Base-by-base conservation (phyloP, 2,888 invertebrate genomes). In the Notodonta dromedarius region DNA sequence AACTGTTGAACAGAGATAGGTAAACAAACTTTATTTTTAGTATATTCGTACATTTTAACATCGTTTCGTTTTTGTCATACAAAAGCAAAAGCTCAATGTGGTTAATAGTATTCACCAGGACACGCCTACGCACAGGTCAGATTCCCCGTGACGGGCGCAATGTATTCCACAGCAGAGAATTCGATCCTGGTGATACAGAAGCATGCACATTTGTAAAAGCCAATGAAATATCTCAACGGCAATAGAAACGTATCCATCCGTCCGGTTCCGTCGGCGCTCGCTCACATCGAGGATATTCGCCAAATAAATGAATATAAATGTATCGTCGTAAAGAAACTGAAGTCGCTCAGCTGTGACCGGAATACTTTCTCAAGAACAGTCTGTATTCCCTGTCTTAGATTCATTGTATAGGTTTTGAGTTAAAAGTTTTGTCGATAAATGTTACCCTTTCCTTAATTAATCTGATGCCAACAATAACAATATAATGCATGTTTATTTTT, bases 271-370 rank as follows among this genome's bases (percentile, higher is more conserved):
- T 74, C 73, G 74, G 65, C 67, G 71, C 72, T 79, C 73, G 74
- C 73, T 79, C 74, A 77, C 75, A 73, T 74, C 78, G 74, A 73
- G 75, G 79, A 79, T 83, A 76, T 82, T 78, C 77, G 71, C 74
- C 78, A 82, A 80, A 85, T 80, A 83, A 81, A 83, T 82, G 77
- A 85, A 80, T 84, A 84, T 83, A 84, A 85, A 85, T 85, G 77
- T 80, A 76, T 67, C 75, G 74, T 76, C 74, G 74, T 71, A 71
- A 73, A 71, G 67, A 77, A 73, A 77, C 71, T 73, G 69, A 75
- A 75, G 62, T 76, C 70, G 71, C 68, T 71, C 63, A 67, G 61
- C 72, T 76, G 69, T 73, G 74, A 71, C 73, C 61, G 67, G 72
- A 76, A 80, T 79, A 73, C 63, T 62, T 66, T 60, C 52, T 61